A percentile compares a stretch with the other conserved stretches of the same genome.
Conservation (phyloP, 2,797 vertebrate species). For the Ctenopoma multispine region DNA sequence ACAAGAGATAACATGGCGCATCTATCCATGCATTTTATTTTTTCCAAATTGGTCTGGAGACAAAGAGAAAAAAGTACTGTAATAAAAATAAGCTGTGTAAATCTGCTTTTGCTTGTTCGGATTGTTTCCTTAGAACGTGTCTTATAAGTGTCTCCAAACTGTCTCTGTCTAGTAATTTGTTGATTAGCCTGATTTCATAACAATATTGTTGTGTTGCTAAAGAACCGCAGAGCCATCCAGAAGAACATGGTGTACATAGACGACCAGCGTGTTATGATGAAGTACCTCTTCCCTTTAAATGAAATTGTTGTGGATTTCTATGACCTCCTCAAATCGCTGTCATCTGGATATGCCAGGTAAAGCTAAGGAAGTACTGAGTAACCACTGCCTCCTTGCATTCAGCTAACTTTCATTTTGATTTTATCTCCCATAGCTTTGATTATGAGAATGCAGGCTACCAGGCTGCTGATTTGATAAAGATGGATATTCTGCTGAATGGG, state of each 20-base stretch:
- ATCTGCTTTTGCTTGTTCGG: background rate
- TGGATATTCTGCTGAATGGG: slow-evolving; percentile 95
- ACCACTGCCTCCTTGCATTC: background rate
- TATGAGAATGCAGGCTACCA: slow-evolving; percentile 96
- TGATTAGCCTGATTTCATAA: background rate
- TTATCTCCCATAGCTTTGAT: slow-evolving; percentile 88
- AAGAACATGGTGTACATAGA: slow-evolving; percentile 95
- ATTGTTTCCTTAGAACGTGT: background rate
- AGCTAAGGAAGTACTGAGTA: background rate
- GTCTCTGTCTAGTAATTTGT: background rate
- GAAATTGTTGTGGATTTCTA: slow-evolving; percentile 99
- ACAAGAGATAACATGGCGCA: slow-evolving; percentile 11
- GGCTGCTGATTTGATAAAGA: slow-evolving; percentile 91
- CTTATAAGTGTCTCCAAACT: background rate
- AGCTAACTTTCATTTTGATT: background rate
- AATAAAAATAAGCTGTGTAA: background rate
- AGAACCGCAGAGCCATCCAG: slow-evolving; percentile 92
- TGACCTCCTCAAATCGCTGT: slow-evolving; percentile 93
- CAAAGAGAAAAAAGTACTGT: background rate
- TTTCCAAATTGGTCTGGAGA: background rate
- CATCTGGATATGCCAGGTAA: slow-evolving; percentile 98
- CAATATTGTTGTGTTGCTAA: slow-evolving; percentile 28
- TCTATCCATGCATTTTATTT: background rate
- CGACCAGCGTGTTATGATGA: slow-evolving; percentile 93
- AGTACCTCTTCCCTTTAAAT: slow-evolving; percentile 94